Conservation (phyloP, 1,140 invertebrate genomes). For the Philopotamus ludificatus region DNA sequence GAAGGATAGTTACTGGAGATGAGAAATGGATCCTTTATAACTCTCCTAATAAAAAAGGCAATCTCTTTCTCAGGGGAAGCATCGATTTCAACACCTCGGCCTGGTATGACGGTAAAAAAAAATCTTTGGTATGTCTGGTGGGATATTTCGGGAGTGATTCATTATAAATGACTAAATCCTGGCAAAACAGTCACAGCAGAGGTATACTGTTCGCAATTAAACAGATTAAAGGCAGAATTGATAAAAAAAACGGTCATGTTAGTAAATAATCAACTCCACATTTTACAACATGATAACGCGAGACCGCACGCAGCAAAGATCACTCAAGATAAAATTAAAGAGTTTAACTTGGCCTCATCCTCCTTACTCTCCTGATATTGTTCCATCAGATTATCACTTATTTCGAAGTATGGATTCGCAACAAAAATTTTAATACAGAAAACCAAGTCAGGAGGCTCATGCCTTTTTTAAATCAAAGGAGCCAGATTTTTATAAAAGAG, state of each 20-base stretch:
- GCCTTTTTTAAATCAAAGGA: background rate
- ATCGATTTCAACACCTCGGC: constrained; percentile 34
- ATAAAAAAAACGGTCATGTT: constrained; percentile 10
- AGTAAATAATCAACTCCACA: background rate
- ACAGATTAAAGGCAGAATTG: constrained; percentile 41
- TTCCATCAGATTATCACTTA: background rate
- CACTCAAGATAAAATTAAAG: constrained; percentile 7
- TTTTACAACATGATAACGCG: constrained; percentile 13
- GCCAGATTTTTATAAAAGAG: background rate
- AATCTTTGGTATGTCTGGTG: constrained; percentile 43
- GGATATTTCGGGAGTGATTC: constrained; percentile 41
- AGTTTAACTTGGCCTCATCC: constrained; percentile 7
- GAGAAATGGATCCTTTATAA: constrained; percentile 43
- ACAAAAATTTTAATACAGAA: background rate
- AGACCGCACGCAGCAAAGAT: constrained; percentile 3
- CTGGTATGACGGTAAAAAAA: constrained; percentile 11
- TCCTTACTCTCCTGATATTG: constrained; percentile 10
- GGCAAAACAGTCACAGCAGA: constrained; percentile 40
- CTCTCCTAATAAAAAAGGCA: constrained; percentile 42
- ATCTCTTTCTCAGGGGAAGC: constrained; percentile 37
- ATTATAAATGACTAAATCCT: constrained; percentile 44
- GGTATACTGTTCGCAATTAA: constrained; percentile 44
- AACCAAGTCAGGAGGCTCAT: background rate
- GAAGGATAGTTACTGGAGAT: constrained; percentile 40
- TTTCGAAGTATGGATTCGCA: constrained; percentile 1